Conservation (phyloP, 2,113 vertebrate genomes). For the Noctilio leporinus region DNA sequence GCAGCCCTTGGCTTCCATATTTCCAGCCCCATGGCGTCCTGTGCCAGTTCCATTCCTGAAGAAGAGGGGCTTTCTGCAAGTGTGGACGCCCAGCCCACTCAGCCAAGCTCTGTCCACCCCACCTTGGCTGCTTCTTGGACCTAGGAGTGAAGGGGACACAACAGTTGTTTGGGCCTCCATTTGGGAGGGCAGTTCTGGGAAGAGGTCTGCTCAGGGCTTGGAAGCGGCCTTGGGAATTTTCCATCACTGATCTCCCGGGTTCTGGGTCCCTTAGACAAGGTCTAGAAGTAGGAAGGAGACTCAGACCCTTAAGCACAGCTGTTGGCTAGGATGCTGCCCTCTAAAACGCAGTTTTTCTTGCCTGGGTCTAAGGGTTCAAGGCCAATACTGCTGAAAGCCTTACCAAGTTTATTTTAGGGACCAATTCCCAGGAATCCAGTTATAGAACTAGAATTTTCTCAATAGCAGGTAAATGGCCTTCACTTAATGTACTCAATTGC, state of each 20-base stretch:
- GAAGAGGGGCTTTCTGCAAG: background rate
- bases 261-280: background rate
- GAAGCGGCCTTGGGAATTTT: background rate
- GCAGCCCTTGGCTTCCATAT: no score
- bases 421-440: background rate
- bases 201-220: background rate
- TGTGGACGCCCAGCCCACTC: background rate
- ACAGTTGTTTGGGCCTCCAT: background rate
- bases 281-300: background rate
- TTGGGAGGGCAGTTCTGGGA: background rate
- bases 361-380: background rate
- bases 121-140: background rate
- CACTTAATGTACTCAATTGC: background rate
- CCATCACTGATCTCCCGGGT: background rate
- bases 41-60: background rate
- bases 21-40: background rate
- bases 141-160: background rate
- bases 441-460: background rate
- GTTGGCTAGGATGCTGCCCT: background rate
- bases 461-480: background rate
- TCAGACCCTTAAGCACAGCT: background rate
- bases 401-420: background rate
- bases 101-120: background rate
- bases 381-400: background rate
- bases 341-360: background rate